Base-by-base conservation (phyloP, 2,888 invertebrate genomes). In the Acleris holmiana region DNA sequence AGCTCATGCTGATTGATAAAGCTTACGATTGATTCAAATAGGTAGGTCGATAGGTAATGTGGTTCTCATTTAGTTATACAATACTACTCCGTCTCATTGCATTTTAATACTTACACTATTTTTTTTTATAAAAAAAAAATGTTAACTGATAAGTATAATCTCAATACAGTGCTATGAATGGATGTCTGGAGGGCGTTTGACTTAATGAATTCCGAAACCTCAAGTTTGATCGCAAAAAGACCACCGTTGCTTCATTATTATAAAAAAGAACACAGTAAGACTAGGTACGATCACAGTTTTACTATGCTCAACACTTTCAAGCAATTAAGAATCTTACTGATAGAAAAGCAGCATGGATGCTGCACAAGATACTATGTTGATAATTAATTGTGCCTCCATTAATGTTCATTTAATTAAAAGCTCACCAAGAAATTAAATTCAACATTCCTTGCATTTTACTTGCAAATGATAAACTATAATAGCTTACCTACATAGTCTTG, bases 131-230 rank as follows among this genome's bases (percentile, higher is more conserved):
- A 72, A 66, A 71, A 35, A 61, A 56, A 15, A 50, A 10, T 25
- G 70, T 61, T 59, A 69, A 46, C 68, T 76, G 71, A 73, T 69
- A 71, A 67, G 69, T 74, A 76, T 76, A 67, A 73, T 75, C 19
- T 19, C 40, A 19, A 53, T 41, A 41, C 54, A 41, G 54, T 54
- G 74, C 76, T 74, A 35, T 35, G 35, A 13, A 35, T 35, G 72
- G 75, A 76, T 77, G 67, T 70, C 68, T 73, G 68, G 67, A 69
- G 69, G 71, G 73, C 73, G 76, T 71, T 72, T 67, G 76, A 77
- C 76, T 79, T 76, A 68, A 77, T 84, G 84, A 84, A 85, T 83
- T 83, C 82, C 78, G 83, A 83, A 84, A 82, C 77, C 60, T 61
- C 63, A 67, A 64, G 66, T 61, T 68, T 53, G 58, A 67, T 67